Evolutionary conservation across 2,113 vertebrate genomes (phyloP), one percentile per base, ranked within the genome.

Genomic region (Notiomystis cincta): DNA sequence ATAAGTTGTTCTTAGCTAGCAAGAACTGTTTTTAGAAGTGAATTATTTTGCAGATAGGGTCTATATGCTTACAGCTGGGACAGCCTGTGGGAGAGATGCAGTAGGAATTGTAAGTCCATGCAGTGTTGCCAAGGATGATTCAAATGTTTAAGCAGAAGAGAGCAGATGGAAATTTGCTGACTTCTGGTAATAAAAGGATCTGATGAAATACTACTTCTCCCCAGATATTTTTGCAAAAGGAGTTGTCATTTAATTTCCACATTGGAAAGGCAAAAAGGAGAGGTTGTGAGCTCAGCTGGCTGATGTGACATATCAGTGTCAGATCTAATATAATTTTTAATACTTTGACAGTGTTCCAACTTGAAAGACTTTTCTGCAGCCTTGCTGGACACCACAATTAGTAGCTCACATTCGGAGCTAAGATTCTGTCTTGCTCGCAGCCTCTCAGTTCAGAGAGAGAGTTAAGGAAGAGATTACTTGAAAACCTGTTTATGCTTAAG

Each of bases 81-180:
- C 51, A 38, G 48, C 22, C 6, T 66, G 38, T 53, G 28, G 75
- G 64, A 86, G 58, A 82, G 54, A 65, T 70, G 60, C 60, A 67
- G 48, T 38, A n/a, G 7, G 33, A 90, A 72, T 61, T 65, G 7
- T 69, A 89, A 76, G 58, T 71, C 88, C 24, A 1, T 25, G 62
- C 48, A 2, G 9, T 77, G 25, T 79, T 92, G 82, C 94, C 67
- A 89, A 69, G 96, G 75, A 85, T 96, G 37, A 94, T 93, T 90
- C 65, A 93, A 77, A 73, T 62, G 47, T 66, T 90, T 89, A 56
- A 60, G 47, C n/a, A 65, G 84, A 77, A 82, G 47, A 81, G 28
- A 88, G 28, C 73, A 96, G 82, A 87, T 89, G 83, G 80, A 81
- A 85, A 75, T 91, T 42, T 72, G 70, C 88, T 96, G 91, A 86